These are phyloP conservation scores for Helleia helle DNA, from an alignment of 2,888 invertebrate species.

Conservation along the genomic window DNA sequence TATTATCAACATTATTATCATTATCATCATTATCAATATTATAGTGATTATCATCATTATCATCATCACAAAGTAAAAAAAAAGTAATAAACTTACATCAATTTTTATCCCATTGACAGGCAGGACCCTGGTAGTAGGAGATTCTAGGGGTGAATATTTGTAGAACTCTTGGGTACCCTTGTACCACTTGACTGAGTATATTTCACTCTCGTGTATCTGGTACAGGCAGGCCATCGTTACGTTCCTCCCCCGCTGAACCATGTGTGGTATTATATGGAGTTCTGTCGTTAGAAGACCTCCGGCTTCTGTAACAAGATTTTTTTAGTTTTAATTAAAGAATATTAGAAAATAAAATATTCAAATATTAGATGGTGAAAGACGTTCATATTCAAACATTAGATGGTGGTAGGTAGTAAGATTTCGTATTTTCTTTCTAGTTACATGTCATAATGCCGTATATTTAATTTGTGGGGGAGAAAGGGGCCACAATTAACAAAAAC, in stretches of 20 bases:
- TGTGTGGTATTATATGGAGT: slow-evolving; percentile 80
- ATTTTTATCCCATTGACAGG: slow-evolving; percentile 83
- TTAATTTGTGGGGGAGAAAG: no score
- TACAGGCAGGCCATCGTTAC: slow-evolving; percentile 84
- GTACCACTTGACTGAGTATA: slow-evolving; percentile 92
- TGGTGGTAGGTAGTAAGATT: no score
- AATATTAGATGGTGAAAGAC: no score
- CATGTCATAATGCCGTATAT: no score
- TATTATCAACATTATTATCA: no score
- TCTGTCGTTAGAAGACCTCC: slow-evolving; percentile 81
- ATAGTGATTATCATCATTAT: no score
- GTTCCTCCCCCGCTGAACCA: slow-evolving; percentile 80
- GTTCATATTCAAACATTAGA: no score
- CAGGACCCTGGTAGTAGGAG: slow-evolving; percentile 81
- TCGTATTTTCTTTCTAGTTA: no score
- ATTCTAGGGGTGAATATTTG: slow-evolving; percentile 84
- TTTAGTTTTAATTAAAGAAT: neutral
- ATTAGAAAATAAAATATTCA: neutral
- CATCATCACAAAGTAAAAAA: no score
- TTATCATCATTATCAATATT: no score
- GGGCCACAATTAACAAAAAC: no score
- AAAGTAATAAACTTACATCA: slow-evolving; percentile 79
- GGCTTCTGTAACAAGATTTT: slow-evolving; percentile 61
- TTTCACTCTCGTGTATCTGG: slow-evolving; percentile 81
- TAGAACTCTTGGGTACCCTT: slow-evolving; percentile 88